phyloP scores from a whole-genome alignment of 2,113 vertebrate species.

The Engystomops pustulosus region DNA sequence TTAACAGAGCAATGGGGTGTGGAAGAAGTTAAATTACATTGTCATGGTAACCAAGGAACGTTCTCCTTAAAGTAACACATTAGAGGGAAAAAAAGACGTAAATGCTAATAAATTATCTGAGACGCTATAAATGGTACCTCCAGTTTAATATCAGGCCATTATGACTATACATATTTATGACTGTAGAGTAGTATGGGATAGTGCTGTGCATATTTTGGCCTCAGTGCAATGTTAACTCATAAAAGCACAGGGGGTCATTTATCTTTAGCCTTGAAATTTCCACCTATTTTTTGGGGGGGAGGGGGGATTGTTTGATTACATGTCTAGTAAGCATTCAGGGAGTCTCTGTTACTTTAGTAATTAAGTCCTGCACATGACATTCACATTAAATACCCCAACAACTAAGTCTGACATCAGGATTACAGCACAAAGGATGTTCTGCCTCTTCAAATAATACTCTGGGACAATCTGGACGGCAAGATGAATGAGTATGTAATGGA shows the following conservation, averaged over 20 bases:
- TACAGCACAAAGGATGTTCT: neutral
- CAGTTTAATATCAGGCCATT: no score
- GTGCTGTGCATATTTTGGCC: no score
- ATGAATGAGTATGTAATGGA: slow-evolving; percentile 10
- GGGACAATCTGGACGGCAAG: slow-evolving; percentile 6
- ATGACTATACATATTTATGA: neutral
- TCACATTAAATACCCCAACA: neutral
- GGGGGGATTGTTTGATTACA: no score
- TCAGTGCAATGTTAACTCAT: no score
- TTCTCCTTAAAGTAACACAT: neutral
- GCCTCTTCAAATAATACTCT: neutral
- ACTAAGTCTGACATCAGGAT: neutral
- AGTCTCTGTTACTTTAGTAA: neutral
- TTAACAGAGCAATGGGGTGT: neutral
- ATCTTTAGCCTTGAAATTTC: no score
- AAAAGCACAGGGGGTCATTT: no score
- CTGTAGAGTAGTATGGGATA: no score
- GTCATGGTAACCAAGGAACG: neutral
- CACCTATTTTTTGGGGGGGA: no score
- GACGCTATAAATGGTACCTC: neutral
- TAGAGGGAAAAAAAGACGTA: neutral
- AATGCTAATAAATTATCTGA: no score
- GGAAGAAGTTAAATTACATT: neutral
- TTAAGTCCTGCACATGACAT: neutral
- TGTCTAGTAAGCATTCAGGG: neutral